Base-by-base conservation (phyloP, 2,888 invertebrate genomes). In the Leptogaster cylindrica region DNA sequence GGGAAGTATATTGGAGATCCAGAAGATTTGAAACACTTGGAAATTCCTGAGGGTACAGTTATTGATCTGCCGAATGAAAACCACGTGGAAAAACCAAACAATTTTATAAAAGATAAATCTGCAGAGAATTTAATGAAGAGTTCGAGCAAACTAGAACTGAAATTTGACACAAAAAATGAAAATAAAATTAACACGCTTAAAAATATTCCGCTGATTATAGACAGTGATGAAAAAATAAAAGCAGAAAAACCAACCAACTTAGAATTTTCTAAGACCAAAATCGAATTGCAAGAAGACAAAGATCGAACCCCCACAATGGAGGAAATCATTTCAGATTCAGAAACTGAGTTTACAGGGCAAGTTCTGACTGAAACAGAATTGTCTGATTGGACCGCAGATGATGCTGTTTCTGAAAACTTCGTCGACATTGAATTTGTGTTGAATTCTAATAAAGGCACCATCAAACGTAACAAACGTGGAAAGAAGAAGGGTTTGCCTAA, bases 361-460 rank as follows among this genome's bases (percentile, higher is more conserved):
- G 90, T 88, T 2, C 82, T 92, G 8, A 92, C 93, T 0, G 93
- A 93, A 79, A 93, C 93, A 0, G 93, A 93, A 76, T 82, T 93
- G n/a, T 93, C 92, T 0, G 93, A 94, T 77, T 93, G 93, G 93
- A 92, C 92, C 0, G 86, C 90, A 2, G 93, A 93, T 75, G 90
- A 89, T 71, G 88, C 87, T 39, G 89, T 89, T 1, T 87, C 91
- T 0, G 92, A 92, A 73, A 91, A 91, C 76, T 85, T 91, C 66
- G 86, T 87, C 39, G 88, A 88, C 71, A 84, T 85, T 51, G 88
- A 88, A 68, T 85, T 86, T 72, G 84, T 83, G 36, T 81, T 86
- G 1, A 85, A 85, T 74, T 83, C 85, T 0, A 83, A 83, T 72
- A 79, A 77, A 70, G 78, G 79, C 8, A 80, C 79, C 4, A 78